These are phyloP conservation scores for Arctocebus calabarensis DNA, from an alignment of 2,797 vertebrate genomes.

Conservation along the genomic window DNA sequence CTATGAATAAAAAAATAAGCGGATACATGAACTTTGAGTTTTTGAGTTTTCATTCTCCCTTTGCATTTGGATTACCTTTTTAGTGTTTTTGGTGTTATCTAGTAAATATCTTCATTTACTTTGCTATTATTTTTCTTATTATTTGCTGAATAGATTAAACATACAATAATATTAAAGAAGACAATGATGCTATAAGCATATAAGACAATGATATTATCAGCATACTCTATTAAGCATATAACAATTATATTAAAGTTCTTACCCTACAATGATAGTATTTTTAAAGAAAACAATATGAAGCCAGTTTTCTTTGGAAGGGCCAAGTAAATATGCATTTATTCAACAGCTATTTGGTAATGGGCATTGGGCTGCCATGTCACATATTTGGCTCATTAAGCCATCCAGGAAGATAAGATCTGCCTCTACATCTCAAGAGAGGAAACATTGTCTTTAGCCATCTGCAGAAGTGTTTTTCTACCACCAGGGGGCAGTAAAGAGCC, in stretches of 20 bases:
- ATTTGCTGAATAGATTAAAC: neutral
- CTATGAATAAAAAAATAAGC: neutral
- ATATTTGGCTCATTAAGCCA: neutral
- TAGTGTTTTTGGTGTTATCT: neutral
- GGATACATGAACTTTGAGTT: too few relatives aligned
- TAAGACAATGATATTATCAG: neutral
- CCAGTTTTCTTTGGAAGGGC: neutral
- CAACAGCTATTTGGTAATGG: neutral
- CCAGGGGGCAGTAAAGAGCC: constrained; percentile 73
- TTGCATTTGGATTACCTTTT: neutral
- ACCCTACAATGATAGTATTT: neutral
- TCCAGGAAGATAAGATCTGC: neutral
- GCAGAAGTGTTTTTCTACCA: constrained; percentile 49
- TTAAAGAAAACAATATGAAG: neutral
- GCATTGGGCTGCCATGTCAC: neutral
- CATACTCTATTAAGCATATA: too few relatives aligned
- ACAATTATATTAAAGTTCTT: neutral
- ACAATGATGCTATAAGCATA: neutral
- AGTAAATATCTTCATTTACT: neutral
- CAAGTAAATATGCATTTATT: neutral
- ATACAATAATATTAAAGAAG: neutral
- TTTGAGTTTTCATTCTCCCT: neutral
- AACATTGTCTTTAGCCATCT: neutral
- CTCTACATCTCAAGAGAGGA: neutral
- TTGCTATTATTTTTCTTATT: too few relatives aligned